phyloP scores from a whole-genome alignment of 2,113 vertebrate genomes.

The Arothron firmamentum region DNA sequence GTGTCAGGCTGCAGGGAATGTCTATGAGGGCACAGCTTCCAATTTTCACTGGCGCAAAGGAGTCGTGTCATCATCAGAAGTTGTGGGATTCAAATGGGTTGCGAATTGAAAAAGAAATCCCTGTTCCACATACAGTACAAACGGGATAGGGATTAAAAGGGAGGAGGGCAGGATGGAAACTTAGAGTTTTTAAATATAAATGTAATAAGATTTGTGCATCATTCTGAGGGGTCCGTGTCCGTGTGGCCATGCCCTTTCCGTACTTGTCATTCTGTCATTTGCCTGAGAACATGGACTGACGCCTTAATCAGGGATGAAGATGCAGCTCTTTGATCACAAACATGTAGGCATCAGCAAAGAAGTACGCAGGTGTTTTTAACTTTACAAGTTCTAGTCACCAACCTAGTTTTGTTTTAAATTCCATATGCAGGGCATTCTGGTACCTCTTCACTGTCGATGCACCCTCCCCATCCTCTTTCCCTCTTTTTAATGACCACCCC shows the following conservation, averaged over 20 bases:
- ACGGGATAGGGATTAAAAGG: too few relatives aligned
- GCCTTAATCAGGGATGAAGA: conserved; percentile 60
- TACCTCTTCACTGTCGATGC: conserved; percentile 23
- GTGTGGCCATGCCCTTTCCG: conserved; percentile 19
- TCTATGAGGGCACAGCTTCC: neutral
- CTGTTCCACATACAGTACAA: too few relatives aligned
- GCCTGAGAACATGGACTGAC: conserved; percentile 10
- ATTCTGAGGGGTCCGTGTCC: neutral
- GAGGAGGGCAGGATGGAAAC: neutral
- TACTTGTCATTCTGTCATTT: conserved; percentile 41
- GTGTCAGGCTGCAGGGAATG: neutral
- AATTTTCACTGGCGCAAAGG: neutral
- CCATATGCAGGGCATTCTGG: conserved; percentile 57
- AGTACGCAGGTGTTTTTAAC: conserved; percentile 54
- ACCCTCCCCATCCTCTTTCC: conserved; percentile 19
- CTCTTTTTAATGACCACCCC: neutral
- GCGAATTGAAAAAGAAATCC: too few relatives aligned
- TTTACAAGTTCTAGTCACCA: conserved; percentile 55
- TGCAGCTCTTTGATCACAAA: conserved; percentile 60
- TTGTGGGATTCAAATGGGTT: too few relatives aligned
- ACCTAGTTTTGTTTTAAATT: conserved; percentile 58
- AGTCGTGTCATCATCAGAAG: too few relatives aligned
- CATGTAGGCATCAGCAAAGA: conserved; percentile 32
- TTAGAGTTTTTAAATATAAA: conserved; percentile 7
- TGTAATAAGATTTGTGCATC: too few relatives aligned